Conservation (phyloP, 2,888 invertebrate genomes). For the Neoscelio sp. region DNA sequence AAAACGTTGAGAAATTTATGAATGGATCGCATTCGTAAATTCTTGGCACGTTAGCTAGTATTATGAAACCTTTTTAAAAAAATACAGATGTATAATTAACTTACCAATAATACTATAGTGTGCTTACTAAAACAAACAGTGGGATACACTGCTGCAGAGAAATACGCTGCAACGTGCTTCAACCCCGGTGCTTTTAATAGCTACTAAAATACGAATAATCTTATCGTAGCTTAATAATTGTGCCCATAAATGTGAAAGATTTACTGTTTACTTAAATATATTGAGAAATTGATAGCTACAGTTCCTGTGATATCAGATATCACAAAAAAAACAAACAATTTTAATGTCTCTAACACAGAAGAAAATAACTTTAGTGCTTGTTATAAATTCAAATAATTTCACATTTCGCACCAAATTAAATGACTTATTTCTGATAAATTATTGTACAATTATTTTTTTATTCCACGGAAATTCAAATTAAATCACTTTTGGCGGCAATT, state of each 20-base stretch:
- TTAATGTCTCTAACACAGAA: too few relatives aligned
- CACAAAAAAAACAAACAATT: too few relatives aligned
- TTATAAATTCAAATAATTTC: too few relatives aligned
- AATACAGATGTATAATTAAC: constrained; percentile 62
- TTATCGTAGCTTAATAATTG: constrained; percentile 48
- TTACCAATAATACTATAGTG: constrained; percentile 50
- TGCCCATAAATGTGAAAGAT: constrained; percentile 37
- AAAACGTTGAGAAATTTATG: constrained; percentile 55
- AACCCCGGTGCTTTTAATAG: constrained; percentile 51
- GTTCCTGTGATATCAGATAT: too few relatives aligned
- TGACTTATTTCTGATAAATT: too few relatives aligned
- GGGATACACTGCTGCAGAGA: constrained; percentile 46
- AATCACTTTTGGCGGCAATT: too few relatives aligned
- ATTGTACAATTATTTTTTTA: too few relatives aligned
- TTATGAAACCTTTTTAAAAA: constrained; percentile 51
- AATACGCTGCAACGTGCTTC: constrained; percentile 44
- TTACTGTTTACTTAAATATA: constrained; percentile 44
- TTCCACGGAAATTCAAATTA: too few relatives aligned
- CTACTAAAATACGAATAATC: constrained; percentile 54
- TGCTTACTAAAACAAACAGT: constrained; percentile 58
- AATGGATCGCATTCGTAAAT: constrained; percentile 34
- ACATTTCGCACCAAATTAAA: too few relatives aligned
- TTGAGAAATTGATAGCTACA: too few relatives aligned
- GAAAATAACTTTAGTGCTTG: too few relatives aligned
- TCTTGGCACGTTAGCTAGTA: constrained; percentile 4